Evolutionary conservation across 2,888 invertebrate species (phyloP).

Genomic region (Apantesis nais): DNA sequence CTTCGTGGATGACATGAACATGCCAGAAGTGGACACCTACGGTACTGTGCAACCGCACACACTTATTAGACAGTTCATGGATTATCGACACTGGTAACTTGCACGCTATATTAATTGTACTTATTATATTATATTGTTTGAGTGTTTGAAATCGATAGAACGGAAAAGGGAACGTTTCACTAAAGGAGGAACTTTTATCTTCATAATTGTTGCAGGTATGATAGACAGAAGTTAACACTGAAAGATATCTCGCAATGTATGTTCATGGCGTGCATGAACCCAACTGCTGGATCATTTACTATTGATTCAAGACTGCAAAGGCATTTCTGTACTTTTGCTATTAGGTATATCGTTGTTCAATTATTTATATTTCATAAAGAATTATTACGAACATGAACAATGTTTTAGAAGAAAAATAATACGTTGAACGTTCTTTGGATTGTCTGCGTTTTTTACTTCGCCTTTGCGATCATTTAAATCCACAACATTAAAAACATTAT

Average conservation of each 20-base stretch:
- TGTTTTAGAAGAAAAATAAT: too few relatives aligned
- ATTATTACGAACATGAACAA: too few relatives aligned
- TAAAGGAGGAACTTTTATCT: too few relatives aligned
- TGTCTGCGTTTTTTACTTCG: too few relatives aligned
- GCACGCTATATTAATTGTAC: too few relatives aligned
- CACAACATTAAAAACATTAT: too few relatives aligned
- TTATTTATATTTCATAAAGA: too few relatives aligned
- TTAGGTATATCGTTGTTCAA: slow-evolving; percentile 83
- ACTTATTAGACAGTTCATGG: slow-evolving; percentile 95
- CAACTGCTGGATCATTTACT: slow-evolving; percentile 97
- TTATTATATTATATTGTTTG: too few relatives aligned
- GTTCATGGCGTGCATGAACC: slow-evolving; percentile 98
- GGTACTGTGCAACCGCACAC: slow-evolving; percentile 98
- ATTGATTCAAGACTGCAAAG: slow-evolving; percentile 96
- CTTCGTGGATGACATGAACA: slow-evolving; percentile 98
- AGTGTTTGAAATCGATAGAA: too few relatives aligned
- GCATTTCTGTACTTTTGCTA: slow-evolving; percentile 94
- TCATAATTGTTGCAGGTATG: slow-evolving; percentile 87
- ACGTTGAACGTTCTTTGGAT: too few relatives aligned
- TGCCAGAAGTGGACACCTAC: slow-evolving; percentile 98
- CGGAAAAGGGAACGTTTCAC: too few relatives aligned
- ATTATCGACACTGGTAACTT: slow-evolving; percentile 94
- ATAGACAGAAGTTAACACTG: slow-evolving; percentile 92
- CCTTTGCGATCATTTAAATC: too few relatives aligned
- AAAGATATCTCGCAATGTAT: slow-evolving; percentile 97